Conservation (phyloP, 2,797 vertebrate genomes). For the Poecilia velifera region DNA sequence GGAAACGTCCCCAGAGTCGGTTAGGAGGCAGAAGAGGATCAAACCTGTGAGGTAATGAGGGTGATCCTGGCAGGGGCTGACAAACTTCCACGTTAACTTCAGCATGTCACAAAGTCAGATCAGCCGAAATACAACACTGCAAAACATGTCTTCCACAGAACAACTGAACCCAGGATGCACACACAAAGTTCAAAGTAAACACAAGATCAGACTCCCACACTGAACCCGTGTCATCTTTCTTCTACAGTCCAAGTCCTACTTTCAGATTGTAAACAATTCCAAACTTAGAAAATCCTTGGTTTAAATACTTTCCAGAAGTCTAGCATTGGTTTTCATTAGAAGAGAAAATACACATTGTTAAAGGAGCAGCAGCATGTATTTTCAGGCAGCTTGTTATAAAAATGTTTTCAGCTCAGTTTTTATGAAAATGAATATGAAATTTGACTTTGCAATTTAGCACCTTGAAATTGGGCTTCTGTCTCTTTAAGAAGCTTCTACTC, state of each 20-base stretch:
- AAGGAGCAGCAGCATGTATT: too few species aligned
- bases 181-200: background rate
- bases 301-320: background rate
- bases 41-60: constrained; percentile 20
- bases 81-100: constrained; percentile 36
- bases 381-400: too few species aligned
- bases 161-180: background rate
- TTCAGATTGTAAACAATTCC: background rate
- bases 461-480: too few species aligned
- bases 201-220: background rate
- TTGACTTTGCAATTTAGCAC: too few species aligned
- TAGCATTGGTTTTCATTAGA: background rate
- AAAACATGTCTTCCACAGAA: background rate
- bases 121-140: background rate
- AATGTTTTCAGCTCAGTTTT: too few species aligned
- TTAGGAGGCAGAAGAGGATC: background rate
- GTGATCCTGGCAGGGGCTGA: constrained; percentile 41
- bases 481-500: too few species aligned
- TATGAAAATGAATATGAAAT: too few species aligned
- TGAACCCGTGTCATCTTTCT: background rate
- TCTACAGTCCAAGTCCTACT: background rate
- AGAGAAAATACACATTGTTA: background rate
- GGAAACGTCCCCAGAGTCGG: background rate
- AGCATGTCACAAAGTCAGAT: constrained; percentile 3
- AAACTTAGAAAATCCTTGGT: background rate